These are phyloP conservation scores for Mimachlamys varia DNA, from an alignment of 2,888 invertebrate genomes.

Conservation along the genomic window DNA sequence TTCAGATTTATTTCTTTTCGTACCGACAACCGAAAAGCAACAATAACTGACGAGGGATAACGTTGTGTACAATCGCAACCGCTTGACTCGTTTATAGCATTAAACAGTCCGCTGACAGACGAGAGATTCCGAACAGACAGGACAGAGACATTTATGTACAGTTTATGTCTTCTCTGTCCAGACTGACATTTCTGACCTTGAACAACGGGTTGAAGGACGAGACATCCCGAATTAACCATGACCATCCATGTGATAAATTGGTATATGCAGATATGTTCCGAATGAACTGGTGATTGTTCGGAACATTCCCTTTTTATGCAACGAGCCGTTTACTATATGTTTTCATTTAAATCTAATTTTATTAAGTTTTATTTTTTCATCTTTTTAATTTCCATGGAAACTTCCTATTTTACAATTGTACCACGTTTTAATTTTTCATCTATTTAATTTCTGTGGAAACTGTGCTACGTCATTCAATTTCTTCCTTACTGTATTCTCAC, in stretches of 20 bases:
- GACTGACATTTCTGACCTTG: not conserved
- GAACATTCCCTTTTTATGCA: no score
- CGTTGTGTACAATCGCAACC: not conserved
- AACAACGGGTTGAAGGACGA: not conserved
- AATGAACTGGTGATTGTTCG: not conserved
- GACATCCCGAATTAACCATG: not conserved
- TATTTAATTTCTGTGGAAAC: no score
- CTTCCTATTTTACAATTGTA: no score
- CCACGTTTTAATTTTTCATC: no score
- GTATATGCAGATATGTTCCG: not conserved
- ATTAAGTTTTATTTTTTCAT: no score
- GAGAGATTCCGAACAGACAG: not conserved
- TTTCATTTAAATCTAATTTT: no score
- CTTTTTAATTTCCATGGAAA: no score
- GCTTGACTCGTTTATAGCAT: not conserved
- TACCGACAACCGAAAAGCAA: not conserved
- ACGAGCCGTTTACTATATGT: no score
- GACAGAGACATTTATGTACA: not conserved
- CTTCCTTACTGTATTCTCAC: no score
- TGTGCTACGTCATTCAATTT: no score
- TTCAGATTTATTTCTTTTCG: not conserved
- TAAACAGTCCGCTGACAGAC: conserved; percentile 7
- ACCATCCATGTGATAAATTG: not conserved
- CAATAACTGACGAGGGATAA: not conserved
- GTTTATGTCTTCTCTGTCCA: not conserved